Evolutionary conservation across 2,888 invertebrate genomes (phyloP), one percentile per base, ranked within the genome.

Genomic region (Furcula furcula): DNA sequence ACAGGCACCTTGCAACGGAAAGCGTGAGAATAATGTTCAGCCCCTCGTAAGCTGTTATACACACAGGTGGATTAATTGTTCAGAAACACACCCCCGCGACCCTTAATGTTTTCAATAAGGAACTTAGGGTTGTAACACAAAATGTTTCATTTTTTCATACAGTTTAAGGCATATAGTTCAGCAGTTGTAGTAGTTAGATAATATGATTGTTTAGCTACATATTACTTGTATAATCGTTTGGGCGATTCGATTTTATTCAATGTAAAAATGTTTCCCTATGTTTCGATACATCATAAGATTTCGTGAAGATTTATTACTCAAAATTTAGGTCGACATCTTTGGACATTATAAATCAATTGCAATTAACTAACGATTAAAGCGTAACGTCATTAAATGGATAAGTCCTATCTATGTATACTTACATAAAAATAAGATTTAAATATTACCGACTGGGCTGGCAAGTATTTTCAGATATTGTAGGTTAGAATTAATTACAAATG

Each of bases 21-120:
- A 69, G 59, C 74, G 73, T 76, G 74, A 73, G 74, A 75, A 75
- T 66, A 72, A 70, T 55, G 57, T 57, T 58, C 61, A 68, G 56
- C 71, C 75, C 69, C 66, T 65, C 51, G 60, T 69, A 59, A 66
- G 49, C 56, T 40, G 49, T 56, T 40, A 61, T 57, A 45, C 55
- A 46, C 65, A 64, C 71, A 73, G 71, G 69, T 74, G 78, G 59
- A 65, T 60, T 65, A 61, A 66, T 61, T 57, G 42, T 62, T 54
- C 50, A 37, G 52, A 43, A 54, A 55, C 59, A 58, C 65, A 57
- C 65, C 65, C 54, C 46, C 36, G 56, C 55, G 65, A 65, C 55
- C 57, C 51, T 56, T 33, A 36, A 50, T 42, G 32, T 47, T 45
- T 54, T 34, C 30, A 42, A 42, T 19, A 18, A 47, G 39, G 39